Conservation (phyloP, 2,888 invertebrate genomes). For the Troglohyphantes excavatus region DNA sequence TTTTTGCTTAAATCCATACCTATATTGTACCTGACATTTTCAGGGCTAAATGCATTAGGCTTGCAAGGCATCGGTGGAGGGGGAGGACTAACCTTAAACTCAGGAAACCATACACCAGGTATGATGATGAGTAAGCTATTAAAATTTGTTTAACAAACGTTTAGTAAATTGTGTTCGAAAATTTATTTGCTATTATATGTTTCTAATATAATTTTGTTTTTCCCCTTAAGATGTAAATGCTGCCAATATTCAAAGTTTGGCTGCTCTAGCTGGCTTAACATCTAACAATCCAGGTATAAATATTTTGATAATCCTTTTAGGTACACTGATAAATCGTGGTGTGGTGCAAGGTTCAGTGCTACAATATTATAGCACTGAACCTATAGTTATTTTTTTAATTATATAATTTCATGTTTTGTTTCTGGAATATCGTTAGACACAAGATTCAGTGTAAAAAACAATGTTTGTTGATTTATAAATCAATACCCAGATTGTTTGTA, state of each 20-base stretch:
- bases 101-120: constrained; percentile 77
- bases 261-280: constrained; percentile 86
- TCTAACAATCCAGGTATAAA: constrained; percentile 83
- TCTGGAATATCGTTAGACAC: too few relatives aligned
- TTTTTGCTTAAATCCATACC: too few relatives aligned
- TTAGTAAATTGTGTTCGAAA: too few relatives aligned
- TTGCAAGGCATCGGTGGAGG: constrained; percentile 74
- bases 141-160: not conserved
- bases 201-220: constrained; percentile 6
- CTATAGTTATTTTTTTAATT: too few relatives aligned
- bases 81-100: constrained; percentile 71
- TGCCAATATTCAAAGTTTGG: constrained; percentile 86
- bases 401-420: too few relatives aligned
- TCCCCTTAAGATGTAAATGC: constrained; percentile 82
- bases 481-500: too few relatives aligned
- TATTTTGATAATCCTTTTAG: too few relatives aligned
- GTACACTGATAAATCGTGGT: too few relatives aligned
- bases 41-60: constrained; percentile 71
- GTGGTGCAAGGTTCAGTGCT: too few relatives aligned
- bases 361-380: too few relatives aligned
- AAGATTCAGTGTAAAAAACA: too few relatives aligned
- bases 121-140: not conserved
- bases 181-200: not conserved
- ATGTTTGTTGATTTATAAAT: too few relatives aligned
- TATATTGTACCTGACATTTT: not conserved